phyloP scores from a whole-genome alignment of 2,113 vertebrate genomes.

The Chloroceryle aenea region DNA sequence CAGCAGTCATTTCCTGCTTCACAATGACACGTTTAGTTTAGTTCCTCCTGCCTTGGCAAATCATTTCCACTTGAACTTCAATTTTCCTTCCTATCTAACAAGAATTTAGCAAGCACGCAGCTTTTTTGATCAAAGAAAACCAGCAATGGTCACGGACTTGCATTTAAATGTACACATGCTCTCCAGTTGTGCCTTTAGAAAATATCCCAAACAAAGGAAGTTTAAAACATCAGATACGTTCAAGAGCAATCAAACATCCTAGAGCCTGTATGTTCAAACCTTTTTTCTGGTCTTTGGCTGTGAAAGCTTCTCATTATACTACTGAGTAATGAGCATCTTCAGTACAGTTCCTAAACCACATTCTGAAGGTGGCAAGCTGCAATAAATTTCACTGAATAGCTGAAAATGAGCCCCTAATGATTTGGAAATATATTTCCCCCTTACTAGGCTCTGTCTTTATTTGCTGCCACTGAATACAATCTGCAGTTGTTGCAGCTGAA shows the following conservation, averaged over 20 bases:
- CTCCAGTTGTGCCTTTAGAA: neutral
- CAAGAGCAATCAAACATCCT: neutral
- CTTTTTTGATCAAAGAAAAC: neutral
- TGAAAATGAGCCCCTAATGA: slow-evolving; percentile 32
- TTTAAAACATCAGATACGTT: neutral
- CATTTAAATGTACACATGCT: neutral
- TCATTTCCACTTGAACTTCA: neutral
- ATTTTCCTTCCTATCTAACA: neutral
- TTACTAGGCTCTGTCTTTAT: neutral
- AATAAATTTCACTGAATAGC: slow-evolving; percentile 11
- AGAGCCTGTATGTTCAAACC: neutral
- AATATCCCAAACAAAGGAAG: neutral
- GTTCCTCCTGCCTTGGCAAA: neutral
- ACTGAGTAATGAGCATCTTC: slow-evolving; percentile 8
- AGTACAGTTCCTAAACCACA: neutral
- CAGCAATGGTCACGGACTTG: neutral
- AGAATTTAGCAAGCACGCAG: neutral
- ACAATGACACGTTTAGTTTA: neutral
- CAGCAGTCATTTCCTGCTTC: neutral
- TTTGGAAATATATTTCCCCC: slow-evolving; percentile 24
- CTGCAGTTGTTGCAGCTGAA: neutral
- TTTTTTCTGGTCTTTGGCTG: neutral
- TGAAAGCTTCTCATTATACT: neutral
- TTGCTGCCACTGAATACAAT: neutral
- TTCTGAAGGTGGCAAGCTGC: slow-evolving; percentile 12